Base-by-base conservation (phyloP, 2,888 invertebrate species). In the Platynereis dumerilii region DNA sequence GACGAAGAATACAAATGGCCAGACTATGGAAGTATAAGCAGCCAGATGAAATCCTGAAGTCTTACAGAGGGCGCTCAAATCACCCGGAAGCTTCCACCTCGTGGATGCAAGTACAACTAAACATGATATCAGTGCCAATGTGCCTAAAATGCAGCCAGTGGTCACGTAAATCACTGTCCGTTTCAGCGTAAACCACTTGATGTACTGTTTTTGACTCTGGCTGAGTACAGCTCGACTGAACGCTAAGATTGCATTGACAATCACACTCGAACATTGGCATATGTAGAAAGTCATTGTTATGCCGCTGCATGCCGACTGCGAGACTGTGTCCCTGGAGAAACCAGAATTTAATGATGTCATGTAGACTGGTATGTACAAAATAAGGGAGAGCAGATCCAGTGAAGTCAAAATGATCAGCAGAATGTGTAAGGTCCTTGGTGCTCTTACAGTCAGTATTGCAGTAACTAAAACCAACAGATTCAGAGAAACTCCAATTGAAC, bases 381-480 rank as follows among this genome's bases (percentile, higher is more conserved):
- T 7, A 20, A 48, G 20, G 3, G 22, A n/a, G 3, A n/a, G 20
- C 7, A 48, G n/a, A n/a, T 48, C 48, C 48, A 48, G 48, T n/a
- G n/a, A 3, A 5, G 48, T 48, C 20, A 48, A 22, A 5, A 48
- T 48, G 7, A 48, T 22, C 48, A 48, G n/a, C 48, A 48, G n/a
- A 3, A 48, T n/a, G 48, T 48, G 48, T n/a, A 48, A 22, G n/a
- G 48, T 22, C n/a, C n/a, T n/a, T n/a, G 22, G 48, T n/a, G n/a
- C 3, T n/a, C 48, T 5, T 7, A 48, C 5, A 22, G 48, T 48
- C 20, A 48, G n/a, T 5, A 22, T 7, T 5, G 48, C 48, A n/a
- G 48, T 48, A 5, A 48, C 48, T 7, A 48, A 20, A 22, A 22
- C 48, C 48, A 48, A 20, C 48, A 48, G n/a, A 48, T 48, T 48